Evolutionary conservation across 2,888 invertebrate species (phyloP).

Genomic region (Drosophila koepferae): DNA sequence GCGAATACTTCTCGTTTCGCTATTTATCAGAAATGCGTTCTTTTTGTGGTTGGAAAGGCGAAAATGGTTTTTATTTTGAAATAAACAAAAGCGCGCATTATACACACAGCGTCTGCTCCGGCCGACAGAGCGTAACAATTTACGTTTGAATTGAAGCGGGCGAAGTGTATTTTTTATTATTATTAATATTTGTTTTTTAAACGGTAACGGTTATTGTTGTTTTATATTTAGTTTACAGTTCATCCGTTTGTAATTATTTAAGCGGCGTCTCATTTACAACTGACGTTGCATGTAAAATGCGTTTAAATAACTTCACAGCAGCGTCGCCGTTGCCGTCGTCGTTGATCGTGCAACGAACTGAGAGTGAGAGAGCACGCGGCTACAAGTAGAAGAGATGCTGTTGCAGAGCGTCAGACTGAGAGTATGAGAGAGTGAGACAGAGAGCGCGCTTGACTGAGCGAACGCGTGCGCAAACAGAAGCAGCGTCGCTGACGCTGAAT

Average conservation of each 20-base stretch:
- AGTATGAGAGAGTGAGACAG: neutral
- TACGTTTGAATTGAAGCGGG: conserved; percentile 23
- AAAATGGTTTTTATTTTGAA: conserved; percentile 81
- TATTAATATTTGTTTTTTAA: neutral
- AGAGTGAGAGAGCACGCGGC: neutral
- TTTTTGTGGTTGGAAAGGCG: conserved; percentile 81
- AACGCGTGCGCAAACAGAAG: conserved; percentile 25
- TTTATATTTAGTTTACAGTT: neutral
- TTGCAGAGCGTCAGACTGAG: conserved; percentile 3
- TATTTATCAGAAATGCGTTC: conserved; percentile 76
- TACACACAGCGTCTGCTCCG: conserved; percentile 51
- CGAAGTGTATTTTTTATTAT: neutral
- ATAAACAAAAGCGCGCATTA: conserved; percentile 73
- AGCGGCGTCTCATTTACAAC: conserved; percentile 57
- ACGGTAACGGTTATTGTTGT: conserved; percentile 13
- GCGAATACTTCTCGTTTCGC: conserved; percentile 33
- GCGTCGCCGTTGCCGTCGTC: conserved; percentile 13
- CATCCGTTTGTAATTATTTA: conserved; percentile 41
- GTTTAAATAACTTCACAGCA: conserved; percentile 47
- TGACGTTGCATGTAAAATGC: conserved; percentile 63
- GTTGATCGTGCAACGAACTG: conserved; percentile 51
- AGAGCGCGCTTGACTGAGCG: conserved; percentile 21
- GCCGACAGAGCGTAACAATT: conserved; percentile 47
- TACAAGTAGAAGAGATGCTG: conserved; percentile 40
- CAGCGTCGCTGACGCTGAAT: conserved; percentile 12